Base-by-base conservation (phyloP, 2,113 vertebrate species). In the Glaucidium brasilianum region DNA sequence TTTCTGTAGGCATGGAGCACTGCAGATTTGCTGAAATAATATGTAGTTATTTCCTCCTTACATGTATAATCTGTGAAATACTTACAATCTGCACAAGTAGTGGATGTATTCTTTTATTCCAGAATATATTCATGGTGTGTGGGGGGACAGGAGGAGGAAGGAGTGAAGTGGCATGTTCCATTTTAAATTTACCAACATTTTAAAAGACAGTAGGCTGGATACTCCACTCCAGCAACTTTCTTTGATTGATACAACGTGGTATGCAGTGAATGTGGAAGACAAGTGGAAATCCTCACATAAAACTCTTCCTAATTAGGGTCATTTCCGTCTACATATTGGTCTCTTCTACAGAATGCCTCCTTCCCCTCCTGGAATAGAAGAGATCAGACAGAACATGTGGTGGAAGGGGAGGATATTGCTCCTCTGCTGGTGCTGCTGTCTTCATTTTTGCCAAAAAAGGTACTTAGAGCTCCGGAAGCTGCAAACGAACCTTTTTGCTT, bases 91-190 rank as follows among this genome's bases (percentile, higher is more conserved):
- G 3, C 62, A 77, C 55, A 47, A 86, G 82, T 37, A 63, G 90
- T 93, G 82, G 63, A 78, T 92, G 72, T 93, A 43, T 63, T 94
- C 56, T 85, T 78, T 83, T 91, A 53, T 94, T 85, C 55, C 39
- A 83, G 71, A 71, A 63, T 93, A 73, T 19, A 76, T 94, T 85
- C 55, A 27, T 66, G 43, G 7, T 67, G 77, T 85, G 78, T 39
- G 25, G 78, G 84, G 91, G 41, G 14, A 88, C 49, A 91, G 84
- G 60, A 90, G 94, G 50, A 77, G 60, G 49, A 76, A 87, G 78
- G 52, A 94, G 32, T 23, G 25, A 85, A 76, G 41, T 69, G 69
- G 12, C 74, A 47, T 85, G 53, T 94, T 92, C 71, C 23, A 39
- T 82, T 94, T 84, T 84, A 75, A 78, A 55, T 93, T 85, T 95